These are phyloP conservation scores for Neosilurus hyrtlii DNA, from an alignment of 2,797 vertebrate species.

Conservation along the genomic window DNA sequence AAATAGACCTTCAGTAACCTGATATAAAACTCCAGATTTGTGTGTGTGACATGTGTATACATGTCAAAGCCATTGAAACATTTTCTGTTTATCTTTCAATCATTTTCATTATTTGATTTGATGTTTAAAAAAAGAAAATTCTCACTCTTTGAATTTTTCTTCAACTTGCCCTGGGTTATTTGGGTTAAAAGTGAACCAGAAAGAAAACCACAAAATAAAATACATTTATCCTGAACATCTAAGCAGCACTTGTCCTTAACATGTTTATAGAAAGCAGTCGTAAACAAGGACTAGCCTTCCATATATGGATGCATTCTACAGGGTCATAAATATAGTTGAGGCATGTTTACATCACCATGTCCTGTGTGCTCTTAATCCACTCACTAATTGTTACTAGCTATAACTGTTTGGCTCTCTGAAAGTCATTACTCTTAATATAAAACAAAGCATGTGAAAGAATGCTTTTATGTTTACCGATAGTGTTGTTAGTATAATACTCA, in stretches of 20 bases:
- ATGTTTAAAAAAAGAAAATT: neutral
- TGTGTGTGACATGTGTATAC: neutral
- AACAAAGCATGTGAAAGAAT: too few relatives aligned
- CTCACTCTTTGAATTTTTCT: neutral
- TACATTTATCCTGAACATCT: neutral
- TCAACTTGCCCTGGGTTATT: neutral
- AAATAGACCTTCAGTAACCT: neutral
- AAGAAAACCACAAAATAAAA: neutral
- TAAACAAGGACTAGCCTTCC: slow-evolving; percentile 17
- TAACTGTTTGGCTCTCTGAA: neutral
- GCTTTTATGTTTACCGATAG: neutral
- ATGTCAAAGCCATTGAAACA: neutral
- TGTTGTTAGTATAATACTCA: neutral
- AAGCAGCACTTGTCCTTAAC: slow-evolving; percentile 8
- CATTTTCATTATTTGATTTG: neutral
- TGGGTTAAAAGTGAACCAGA: neutral
- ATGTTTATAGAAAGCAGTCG: neutral
- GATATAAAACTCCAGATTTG: neutral
- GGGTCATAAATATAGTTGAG: slow-evolving; percentile 31
- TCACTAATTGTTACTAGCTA: too few relatives aligned
- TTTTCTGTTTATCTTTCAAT: neutral
- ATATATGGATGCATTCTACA: slow-evolving; percentile 23
- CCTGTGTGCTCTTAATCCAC: neutral
- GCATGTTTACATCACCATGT: slow-evolving; percentile 30
- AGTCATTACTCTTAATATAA: neutral